phyloP scores from a whole-genome alignment of 2,888 invertebrate species.

The Tenodera sinensis region DNA sequence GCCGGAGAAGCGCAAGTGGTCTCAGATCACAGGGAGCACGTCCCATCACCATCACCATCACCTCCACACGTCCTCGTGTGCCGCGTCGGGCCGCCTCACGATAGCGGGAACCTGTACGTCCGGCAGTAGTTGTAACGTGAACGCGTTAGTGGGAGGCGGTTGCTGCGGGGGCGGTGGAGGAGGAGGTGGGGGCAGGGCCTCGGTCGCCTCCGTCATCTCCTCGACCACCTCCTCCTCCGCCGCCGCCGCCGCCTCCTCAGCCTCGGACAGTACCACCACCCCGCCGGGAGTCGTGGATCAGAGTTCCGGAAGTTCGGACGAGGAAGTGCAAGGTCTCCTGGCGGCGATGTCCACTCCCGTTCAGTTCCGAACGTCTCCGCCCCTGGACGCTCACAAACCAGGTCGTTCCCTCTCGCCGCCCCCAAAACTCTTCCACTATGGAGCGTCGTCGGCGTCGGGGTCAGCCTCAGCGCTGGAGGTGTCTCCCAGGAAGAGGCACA shows the following conservation, averaged over 20 bases:
- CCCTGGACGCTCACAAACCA: constrained; percentile 83
- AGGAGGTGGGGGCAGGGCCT: not conserved
- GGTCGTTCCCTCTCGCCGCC: constrained; percentile 51
- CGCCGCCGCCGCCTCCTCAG: constrained; percentile 36
- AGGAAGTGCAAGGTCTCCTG: constrained; percentile 63
- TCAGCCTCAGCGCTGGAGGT: constrained; percentile 48
- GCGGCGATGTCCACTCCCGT: constrained; percentile 71
- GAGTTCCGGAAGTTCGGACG: constrained; percentile 55
- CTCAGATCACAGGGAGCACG: constrained; percentile 48
- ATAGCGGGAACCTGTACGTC: not conserved
- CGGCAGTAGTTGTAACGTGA: not conserved
- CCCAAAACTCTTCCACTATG: constrained; percentile 47
- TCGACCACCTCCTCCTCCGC: constrained; percentile 40
- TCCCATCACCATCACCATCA: not conserved
- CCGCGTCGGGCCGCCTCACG: not conserved
- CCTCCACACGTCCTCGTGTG: not conserved
- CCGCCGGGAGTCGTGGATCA: constrained; percentile 39
- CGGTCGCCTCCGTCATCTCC: constrained; percentile 30
- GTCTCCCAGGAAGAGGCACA: constrained; percentile 59
- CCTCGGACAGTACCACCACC: constrained; percentile 36
- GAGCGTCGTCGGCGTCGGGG: constrained; percentile 36
- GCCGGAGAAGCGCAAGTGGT: constrained; percentile 76
- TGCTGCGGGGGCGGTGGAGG: not conserved
- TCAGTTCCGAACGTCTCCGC: constrained; percentile 87
- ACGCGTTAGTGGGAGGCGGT: not conserved